Percentiles rank a stretch among this genome's conserved stretches.
These are phyloP conservation scores for Nomada flava DNA, from an alignment of 2,888 invertebrate genomes.

Conservation along the genomic window DNA sequence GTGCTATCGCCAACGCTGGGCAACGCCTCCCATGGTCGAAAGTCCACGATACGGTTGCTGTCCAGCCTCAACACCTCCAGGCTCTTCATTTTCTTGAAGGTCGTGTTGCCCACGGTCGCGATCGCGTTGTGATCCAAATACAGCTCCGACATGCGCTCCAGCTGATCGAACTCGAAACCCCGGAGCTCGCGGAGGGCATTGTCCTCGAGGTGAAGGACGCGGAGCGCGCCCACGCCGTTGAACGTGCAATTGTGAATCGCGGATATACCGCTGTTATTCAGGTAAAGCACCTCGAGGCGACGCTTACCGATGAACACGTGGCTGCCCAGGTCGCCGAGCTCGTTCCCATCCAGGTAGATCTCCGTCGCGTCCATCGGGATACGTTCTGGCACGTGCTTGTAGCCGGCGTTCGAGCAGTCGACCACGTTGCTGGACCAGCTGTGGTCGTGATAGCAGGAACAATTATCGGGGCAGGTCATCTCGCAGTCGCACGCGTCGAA, in stretches of 20 bases:
- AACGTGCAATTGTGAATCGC: conserved; percentile 93
- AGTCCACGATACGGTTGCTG: conserved; percentile 91
- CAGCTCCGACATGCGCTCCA: conserved; percentile 90
- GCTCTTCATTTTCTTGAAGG: conserved; percentile 90
- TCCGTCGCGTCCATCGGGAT: conserved; percentile 96
- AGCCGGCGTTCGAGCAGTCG: conserved; percentile 91
- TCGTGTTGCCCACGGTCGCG: conserved; percentile 89
- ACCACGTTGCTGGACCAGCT: conserved; percentile 94
- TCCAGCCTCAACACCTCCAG: conserved; percentile 91
- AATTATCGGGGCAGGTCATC: conserved; percentile 95
- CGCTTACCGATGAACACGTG: conserved; percentile 95
- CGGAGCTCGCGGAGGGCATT: conserved; percentile 90
- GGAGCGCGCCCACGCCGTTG: conserved; percentile 91
- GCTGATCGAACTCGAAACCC: conserved; percentile 92
- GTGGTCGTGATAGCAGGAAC: conserved; percentile 94
- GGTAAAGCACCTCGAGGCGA: conserved; percentile 90
- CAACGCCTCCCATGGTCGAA: conserved; percentile 89
- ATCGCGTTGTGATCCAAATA: conserved; percentile 92
- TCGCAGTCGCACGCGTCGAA: conserved; percentile 96
- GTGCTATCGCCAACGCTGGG: conserved; percentile 86
- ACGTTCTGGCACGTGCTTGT: conserved; percentile 90
- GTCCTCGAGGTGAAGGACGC: conserved; percentile 91
- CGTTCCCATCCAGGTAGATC: conserved; percentile 93
- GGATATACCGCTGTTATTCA: conserved; percentile 92
- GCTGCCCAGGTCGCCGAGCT: conserved; percentile 91